Evolutionary conservation across 2,888 invertebrate species (phyloP).

Genomic region (Steromphala cineraria): DNA sequence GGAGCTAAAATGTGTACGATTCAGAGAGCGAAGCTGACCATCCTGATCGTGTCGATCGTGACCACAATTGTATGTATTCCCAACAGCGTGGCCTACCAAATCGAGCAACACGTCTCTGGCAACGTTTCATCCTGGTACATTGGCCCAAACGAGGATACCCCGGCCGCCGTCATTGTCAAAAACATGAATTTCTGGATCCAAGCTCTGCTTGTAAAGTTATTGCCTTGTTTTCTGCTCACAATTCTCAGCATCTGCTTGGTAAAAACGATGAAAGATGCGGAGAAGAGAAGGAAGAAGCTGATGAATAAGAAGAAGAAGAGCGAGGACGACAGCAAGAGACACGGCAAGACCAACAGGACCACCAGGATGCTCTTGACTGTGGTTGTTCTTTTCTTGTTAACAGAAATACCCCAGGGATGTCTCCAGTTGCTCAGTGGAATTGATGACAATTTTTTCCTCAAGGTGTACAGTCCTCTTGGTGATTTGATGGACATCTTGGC

Average conservation of each 20-base stretch:
- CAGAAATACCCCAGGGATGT: slow-evolving; percentile 89
- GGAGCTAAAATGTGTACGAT: slow-evolving; percentile 90
- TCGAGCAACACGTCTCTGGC: slow-evolving; percentile 13
- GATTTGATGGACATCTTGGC: slow-evolving; percentile 94
- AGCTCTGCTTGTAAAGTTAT: slow-evolving; percentile 92
- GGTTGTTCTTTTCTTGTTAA: slow-evolving; percentile 89
- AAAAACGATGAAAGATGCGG: slow-evolving; percentile 74
- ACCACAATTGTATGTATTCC: slow-evolving; percentile 72
- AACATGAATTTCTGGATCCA: slow-evolving; percentile 92
- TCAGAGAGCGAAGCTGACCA: slow-evolving; percentile 87
- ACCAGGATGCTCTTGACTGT: slow-evolving; percentile 92
- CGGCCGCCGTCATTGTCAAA: slow-evolving; percentile 59
- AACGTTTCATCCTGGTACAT: slow-evolving; percentile 67
- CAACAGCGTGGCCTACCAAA: slow-evolving; percentile 76
- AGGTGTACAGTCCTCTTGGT: slow-evolving; percentile 79
- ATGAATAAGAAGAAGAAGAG: slow-evolving; percentile 50
- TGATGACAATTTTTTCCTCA: slow-evolving; percentile 83
- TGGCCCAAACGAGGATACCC: slow-evolving; percentile 77
- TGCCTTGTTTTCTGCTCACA: slow-evolving; percentile 91
- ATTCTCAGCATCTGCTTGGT: slow-evolving; percentile 78
- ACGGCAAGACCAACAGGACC: slow-evolving; percentile 81
- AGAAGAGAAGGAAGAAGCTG: slow-evolving; percentile 66
- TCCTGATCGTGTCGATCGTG: slow-evolving; percentile 77
- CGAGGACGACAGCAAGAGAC: slow-evolving; percentile 57
- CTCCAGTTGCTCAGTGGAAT: slow-evolving; percentile 85